phyloP scores from a whole-genome alignment of 2,797 vertebrate genomes.

The Varecia variegata region DNA sequence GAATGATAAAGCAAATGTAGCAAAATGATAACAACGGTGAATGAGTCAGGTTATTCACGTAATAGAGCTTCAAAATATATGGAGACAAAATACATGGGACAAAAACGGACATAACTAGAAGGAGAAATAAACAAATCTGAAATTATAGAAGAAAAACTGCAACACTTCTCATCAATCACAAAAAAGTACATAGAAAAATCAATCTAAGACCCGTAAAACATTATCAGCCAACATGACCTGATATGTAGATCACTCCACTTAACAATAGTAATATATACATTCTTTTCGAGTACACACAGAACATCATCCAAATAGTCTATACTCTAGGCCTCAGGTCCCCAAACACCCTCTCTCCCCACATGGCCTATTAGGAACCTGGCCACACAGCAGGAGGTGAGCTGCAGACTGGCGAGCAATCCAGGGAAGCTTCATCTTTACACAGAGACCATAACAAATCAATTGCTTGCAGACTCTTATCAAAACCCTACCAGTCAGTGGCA shows the following conservation, averaged over 20 bases:
- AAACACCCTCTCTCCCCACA: background rate
- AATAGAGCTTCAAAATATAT: background rate
- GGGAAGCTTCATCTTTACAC: no score
- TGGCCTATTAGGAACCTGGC: no score
- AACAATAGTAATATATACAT: background rate
- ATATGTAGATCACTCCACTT: background rate
- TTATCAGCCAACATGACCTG: background rate
- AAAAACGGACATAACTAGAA: background rate
- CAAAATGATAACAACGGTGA: background rate
- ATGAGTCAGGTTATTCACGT: background rate
- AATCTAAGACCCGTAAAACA: background rate
- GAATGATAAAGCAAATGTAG: background rate
- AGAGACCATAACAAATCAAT: no score
- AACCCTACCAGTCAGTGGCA: no score
- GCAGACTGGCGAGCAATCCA: no score
- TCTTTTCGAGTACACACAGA: background rate
- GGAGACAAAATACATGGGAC: background rate
- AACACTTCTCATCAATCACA: background rate
- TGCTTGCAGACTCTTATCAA: no score
- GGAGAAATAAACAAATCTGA: background rate
- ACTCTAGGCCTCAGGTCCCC: background rate
- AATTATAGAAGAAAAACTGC: background rate
- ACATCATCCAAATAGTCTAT: background rate
- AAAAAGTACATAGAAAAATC: conserved; percentile 10
- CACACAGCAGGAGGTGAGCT: no score